Percentiles rank a stretch among this genome's conserved stretches.
These are phyloP conservation scores for Cremastinae sp. DNA, from an alignment of 2,888 invertebrate genomes.

Conservation along the genomic window DNA sequence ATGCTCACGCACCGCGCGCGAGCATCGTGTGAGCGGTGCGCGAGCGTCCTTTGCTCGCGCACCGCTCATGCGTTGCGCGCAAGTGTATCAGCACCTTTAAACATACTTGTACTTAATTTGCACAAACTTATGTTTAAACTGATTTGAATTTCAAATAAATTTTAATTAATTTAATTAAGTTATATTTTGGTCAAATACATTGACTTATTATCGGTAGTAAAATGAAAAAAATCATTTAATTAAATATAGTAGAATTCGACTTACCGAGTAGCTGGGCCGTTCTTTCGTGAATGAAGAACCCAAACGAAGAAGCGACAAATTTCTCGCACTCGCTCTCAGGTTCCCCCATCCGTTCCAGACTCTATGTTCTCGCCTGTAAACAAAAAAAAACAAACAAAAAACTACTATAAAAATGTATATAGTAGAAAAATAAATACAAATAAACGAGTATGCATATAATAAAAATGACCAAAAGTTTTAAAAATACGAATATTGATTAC, in stretches of 20 bases:
- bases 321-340: conserved; percentile 72
- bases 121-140: too few species aligned
- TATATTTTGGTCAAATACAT: conserved; percentile 1
- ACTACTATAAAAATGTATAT: too few species aligned
- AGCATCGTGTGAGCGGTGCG: too few species aligned
- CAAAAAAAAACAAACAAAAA: neutral
- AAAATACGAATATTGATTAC: too few species aligned
- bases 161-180: too few species aligned
- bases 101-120: too few species aligned
- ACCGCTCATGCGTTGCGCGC: too few species aligned
- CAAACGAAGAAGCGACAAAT: conserved; percentile 71
- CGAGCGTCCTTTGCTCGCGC: too few species aligned
- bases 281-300: conserved; percentile 64
- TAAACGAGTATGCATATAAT: neutral
- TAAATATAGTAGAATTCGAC: conserved; percentile 49
- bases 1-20: too few species aligned
- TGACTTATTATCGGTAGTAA: neutral
- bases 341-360: conserved; percentile 74
- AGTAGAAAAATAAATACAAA: neutral
- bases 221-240: conserved; percentile 21
- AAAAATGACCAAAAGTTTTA: too few species aligned
- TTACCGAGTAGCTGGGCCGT: conserved; percentile 71
- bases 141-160: too few species aligned
- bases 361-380: conserved; percentile 71
- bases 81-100: too few species aligned